Percentiles rank a stretch among this genome's conserved stretches.
These are phyloP conservation scores for Mayetiola destructor DNA, from an alignment of 2,888 invertebrate genomes.

Conservation along the genomic window DNA sequence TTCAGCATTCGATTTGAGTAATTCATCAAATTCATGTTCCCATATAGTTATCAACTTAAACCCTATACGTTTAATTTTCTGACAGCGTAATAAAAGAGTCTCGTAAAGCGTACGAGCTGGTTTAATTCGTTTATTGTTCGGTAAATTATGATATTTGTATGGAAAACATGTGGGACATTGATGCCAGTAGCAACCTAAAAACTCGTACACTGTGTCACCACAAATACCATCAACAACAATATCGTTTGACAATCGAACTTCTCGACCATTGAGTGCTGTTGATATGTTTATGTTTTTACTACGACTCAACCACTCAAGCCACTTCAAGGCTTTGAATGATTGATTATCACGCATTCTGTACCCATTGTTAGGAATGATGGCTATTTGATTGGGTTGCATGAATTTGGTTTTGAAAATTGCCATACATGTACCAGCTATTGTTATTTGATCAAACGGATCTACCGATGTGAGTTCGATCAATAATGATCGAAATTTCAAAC, in stretches of 20 bases:
- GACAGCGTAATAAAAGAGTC: not conserved
- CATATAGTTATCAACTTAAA: not conserved
- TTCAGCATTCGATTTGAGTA: not conserved
- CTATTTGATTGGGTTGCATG: not conserved
- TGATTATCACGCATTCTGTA: not conserved
- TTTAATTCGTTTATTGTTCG: not conserved
- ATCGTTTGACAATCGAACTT: not conserved
- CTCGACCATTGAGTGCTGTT: not conserved
- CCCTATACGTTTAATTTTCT: not conserved
- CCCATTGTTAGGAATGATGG: not conserved
- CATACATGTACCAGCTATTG: too few relatives aligned
- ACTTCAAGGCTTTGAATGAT: not conserved
- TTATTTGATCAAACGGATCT: too few relatives aligned
- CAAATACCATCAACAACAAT: not conserved
- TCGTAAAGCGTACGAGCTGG: not conserved
- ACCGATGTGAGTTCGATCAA: too few relatives aligned
- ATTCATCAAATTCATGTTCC: conserved; percentile 11
- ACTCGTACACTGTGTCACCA: not conserved
- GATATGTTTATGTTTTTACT: not conserved
- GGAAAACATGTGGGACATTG: not conserved
- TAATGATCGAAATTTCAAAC: too few relatives aligned
- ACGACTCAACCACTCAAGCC: not conserved
- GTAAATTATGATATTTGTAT: not conserved
- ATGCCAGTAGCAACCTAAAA: not conserved
- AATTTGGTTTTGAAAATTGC: too few relatives aligned